These are phyloP conservation scores for Portevinia maculata DNA, from an alignment of 2,888 invertebrate species.

Conservation along the genomic window DNA sequence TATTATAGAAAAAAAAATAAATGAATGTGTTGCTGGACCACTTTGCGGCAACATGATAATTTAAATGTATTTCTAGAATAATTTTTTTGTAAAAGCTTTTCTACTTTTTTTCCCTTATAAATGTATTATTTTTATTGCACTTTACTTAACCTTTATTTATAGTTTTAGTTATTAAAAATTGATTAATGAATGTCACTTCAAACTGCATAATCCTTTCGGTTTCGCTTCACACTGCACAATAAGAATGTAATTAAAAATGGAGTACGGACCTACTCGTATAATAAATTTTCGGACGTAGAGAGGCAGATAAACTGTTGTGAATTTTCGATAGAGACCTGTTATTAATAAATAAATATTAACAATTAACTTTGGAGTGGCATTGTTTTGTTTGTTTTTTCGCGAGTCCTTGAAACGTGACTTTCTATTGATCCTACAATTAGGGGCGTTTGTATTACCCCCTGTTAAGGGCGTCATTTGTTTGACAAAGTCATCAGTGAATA, in stretches of 20 bases:
- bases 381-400: not conserved
- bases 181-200: constrained; percentile 21
- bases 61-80: constrained; percentile 48
- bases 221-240: constrained; percentile 6
- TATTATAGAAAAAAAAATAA: constrained; percentile 25
- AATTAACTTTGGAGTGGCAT: constrained; percentile 13
- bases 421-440: too few species aligned
- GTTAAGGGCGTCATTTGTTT: constrained; percentile 29
- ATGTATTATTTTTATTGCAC: constrained; percentile 62
- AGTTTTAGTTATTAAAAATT: constrained; percentile 11
- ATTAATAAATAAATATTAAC: constrained; percentile 46
- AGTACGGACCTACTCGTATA: constrained; percentile 4
- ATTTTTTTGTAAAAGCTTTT: constrained; percentile 25
- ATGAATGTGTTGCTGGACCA: constrained; percentile 32
- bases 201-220: constrained; percentile 4
- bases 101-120: constrained; percentile 34
- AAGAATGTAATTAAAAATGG: constrained; percentile 19
- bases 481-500: constrained; percentile 57
- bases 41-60: constrained; percentile 28
- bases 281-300: constrained; percentile 10
- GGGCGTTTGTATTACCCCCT: too few species aligned
- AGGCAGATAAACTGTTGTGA: not conserved
- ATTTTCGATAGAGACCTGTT: constrained; percentile 28
- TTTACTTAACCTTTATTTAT: constrained; percentile 31
- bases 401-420: constrained; percentile 18